Evolutionary conservation across 1,140 invertebrate species (phyloP).

Genomic region (Philotrypesis tridentata): DNA sequence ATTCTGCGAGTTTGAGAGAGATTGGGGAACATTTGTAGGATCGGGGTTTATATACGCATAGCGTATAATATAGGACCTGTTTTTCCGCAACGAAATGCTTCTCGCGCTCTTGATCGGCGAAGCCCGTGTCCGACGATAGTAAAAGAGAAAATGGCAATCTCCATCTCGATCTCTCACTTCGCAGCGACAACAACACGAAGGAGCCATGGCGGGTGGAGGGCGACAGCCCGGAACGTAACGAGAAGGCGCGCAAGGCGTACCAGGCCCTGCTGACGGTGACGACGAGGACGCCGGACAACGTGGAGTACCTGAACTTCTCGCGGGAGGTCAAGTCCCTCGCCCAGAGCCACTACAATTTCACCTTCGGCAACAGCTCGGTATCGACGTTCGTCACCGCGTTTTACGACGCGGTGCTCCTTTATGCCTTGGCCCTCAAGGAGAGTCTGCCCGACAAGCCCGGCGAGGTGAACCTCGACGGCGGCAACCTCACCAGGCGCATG

Average conservation of each 20-base stretch:
- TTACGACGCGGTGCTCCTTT: slow-evolving; percentile 95
- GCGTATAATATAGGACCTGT: no score
- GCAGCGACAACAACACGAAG: slow-evolving; percentile 69
- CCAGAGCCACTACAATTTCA: slow-evolving; percentile 86
- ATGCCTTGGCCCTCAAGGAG: slow-evolving; percentile 91
- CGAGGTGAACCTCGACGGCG: slow-evolving; percentile 74
- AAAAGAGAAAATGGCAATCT: no score
- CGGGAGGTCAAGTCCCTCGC: slow-evolving; percentile 87
- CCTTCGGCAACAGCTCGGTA: slow-evolving; percentile 81
- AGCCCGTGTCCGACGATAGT: no score
- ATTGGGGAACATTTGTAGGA: no score
- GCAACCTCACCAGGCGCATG: slow-evolving; percentile 86
- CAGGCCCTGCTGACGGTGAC: slow-evolving; percentile 94
- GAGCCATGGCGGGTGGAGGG: slow-evolving; percentile 89
- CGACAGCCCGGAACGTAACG: slow-evolving; percentile 87
- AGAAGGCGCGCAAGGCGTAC: slow-evolving; percentile 90
- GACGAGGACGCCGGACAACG: slow-evolving; percentile 84
- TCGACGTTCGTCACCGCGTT: slow-evolving; percentile 94
- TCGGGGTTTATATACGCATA: no score
- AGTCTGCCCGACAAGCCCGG: slow-evolving; percentile 81
- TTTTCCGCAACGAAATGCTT: no score
- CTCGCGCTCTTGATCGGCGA: no score
- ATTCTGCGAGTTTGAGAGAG: no score
- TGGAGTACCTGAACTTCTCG: slow-evolving; percentile 86
- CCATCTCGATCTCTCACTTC: slow-evolving; percentile 32